A percentile compares a stretch with the other conserved stretches of the same genome.
phyloP scores from a whole-genome alignment of 1,140 invertebrate genomes.

The Caerostris darwini region DNA sequence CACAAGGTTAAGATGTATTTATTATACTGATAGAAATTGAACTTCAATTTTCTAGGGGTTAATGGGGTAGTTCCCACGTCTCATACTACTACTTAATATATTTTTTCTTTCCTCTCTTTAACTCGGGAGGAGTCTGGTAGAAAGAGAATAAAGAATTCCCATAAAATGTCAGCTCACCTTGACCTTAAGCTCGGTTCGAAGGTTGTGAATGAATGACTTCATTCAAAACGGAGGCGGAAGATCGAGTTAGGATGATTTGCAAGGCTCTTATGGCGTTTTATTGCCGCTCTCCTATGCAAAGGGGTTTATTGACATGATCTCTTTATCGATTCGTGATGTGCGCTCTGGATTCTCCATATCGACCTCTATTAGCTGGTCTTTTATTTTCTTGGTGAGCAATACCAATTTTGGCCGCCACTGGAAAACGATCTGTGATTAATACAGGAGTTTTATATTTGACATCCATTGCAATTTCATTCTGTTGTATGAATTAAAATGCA shows the following conservation, averaged over 20 bases:
- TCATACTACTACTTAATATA: background rate
- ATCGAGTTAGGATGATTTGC: background rate
- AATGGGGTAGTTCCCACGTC: slow-evolving; percentile 9
- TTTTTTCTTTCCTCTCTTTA: background rate
- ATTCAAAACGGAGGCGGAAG: background rate
- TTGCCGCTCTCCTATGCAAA: background rate
- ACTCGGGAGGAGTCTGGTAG: background rate
- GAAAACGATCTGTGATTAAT: too few relatives aligned
- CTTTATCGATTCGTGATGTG: background rate
- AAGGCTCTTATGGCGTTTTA: background rate
- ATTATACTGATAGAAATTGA: background rate
- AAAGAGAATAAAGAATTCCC: background rate
- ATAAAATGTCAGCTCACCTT: background rate
- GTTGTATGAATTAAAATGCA: too few relatives aligned
- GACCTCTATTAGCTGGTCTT: too few relatives aligned
- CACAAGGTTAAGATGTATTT: background rate
- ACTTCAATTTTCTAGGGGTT: background rate
- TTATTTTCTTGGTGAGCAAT: too few relatives aligned
- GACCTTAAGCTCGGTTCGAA: slow-evolving; percentile 2
- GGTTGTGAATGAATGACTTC: slow-evolving; percentile 10
- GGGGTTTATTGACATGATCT: slow-evolving; percentile 1
- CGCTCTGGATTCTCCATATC: background rate
- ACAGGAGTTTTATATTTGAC: too few relatives aligned
- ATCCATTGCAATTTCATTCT: too few relatives aligned
- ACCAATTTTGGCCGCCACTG: too few relatives aligned